phyloP scores from a whole-genome alignment of 1,140 invertebrate genomes.

The Colletes gigas region DNA sequence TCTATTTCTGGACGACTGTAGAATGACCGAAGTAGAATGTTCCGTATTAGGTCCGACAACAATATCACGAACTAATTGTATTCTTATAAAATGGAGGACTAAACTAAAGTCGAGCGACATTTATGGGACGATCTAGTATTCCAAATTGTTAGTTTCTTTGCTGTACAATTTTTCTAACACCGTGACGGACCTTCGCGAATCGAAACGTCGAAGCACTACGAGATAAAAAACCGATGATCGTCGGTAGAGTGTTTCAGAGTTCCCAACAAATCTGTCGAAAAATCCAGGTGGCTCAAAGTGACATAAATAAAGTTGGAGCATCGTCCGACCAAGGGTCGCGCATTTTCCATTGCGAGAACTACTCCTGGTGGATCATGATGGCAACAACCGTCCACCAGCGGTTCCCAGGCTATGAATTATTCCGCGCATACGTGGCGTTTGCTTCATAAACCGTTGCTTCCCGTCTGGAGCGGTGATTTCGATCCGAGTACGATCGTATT shows the following conservation, averaged over 20 bases:
- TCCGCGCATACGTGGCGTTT: constrained; percentile 49
- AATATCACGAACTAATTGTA: no score
- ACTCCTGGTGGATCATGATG: constrained; percentile 1
- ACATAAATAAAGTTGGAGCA: neutral
- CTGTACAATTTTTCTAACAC: no score
- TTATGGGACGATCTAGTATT: no score
- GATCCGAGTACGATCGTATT: constrained; percentile 22
- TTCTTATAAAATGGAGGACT: no score
- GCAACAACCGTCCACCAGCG: constrained; percentile 38
- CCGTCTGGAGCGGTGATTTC: constrained; percentile 44
- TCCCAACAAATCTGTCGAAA: neutral
- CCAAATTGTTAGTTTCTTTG: no score
- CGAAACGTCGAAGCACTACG: no score
- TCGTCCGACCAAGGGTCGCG: neutral
- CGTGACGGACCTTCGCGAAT: no score
- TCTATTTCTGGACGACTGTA: no score
- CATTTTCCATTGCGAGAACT: constrained; percentile 37
- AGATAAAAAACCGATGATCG: no score
- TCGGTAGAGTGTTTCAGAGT: neutral
- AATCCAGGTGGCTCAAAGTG: neutral
- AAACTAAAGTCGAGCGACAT: no score
- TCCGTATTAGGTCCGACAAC: no score
- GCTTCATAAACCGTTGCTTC: constrained; percentile 41
- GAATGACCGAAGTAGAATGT: no score
- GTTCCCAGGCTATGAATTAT: constrained; percentile 63